A percentile compares a stretch with the other conserved stretches of the same genome.
These are phyloP conservation scores for Choreutis nemorana DNA, from an alignment of 2,888 invertebrate genomes.

Conservation along the genomic window DNA sequence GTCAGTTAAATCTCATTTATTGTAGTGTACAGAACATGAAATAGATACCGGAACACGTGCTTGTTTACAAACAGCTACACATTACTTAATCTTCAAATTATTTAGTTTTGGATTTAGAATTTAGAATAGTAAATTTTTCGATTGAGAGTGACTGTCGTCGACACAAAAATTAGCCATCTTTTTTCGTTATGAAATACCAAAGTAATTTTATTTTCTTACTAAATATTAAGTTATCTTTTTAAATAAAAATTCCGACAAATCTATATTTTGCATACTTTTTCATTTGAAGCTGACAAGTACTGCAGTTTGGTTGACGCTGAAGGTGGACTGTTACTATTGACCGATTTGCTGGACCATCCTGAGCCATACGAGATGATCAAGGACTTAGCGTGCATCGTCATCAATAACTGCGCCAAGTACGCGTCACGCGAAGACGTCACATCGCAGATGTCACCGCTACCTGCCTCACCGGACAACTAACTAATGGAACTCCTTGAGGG, in stretches of 20 bases:
- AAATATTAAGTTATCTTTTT: not conserved
- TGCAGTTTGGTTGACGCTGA: constrained; percentile 87
- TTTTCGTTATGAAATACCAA: no score
- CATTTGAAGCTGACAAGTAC: constrained; percentile 83
- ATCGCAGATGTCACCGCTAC: constrained; percentile 13
- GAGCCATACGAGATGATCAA: constrained; percentile 73
- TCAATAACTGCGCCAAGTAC: constrained; percentile 67
- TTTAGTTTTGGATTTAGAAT: no score
- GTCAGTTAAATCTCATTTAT: no score
- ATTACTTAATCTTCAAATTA: no score
- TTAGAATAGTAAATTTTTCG: no score
- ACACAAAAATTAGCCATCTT: no score
- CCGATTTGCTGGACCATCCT: constrained; percentile 69
- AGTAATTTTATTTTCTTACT: no score
- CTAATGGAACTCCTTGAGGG: constrained; percentile 41
- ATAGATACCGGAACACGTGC: no score
- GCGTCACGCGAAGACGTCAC: constrained; percentile 12
- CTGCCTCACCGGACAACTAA: constrained; percentile 27
- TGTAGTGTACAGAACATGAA: no score
- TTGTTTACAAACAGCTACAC: no score
- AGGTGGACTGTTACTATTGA: constrained; percentile 80
- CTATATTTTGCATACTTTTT: not conserved
- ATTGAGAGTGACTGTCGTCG: no score
- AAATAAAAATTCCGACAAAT: not conserved
- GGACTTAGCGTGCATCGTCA: constrained; percentile 72